Evolutionary conservation across 2,113 vertebrate genomes (phyloP).

Genomic region (Candoia aspera): DNA sequence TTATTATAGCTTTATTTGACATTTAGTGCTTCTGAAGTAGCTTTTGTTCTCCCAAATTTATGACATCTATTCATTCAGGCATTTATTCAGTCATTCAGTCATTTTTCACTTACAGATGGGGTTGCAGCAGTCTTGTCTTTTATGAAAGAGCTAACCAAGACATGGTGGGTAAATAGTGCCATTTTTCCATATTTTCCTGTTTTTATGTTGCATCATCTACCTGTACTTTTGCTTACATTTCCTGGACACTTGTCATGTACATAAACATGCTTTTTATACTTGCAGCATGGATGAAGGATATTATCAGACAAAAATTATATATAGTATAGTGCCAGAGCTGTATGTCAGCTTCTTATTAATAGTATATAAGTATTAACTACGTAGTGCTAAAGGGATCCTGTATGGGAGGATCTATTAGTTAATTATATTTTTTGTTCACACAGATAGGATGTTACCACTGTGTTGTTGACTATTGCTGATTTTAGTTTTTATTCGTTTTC

Average conservation of each 20-base stretch:
- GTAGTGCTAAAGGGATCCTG: not conserved
- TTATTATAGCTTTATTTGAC: not conserved
- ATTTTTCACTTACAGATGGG: not conserved
- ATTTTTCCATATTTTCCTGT: not conserved
- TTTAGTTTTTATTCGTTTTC: not conserved
- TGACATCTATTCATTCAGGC: not conserved
- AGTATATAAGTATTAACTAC: not conserved
- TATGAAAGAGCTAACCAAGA: not conserved
- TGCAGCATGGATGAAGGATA: not conserved
- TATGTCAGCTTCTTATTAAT: not conserved
- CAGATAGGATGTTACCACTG: not conserved
- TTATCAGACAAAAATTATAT: not conserved
- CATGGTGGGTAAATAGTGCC: not conserved
- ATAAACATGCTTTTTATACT: not conserved
- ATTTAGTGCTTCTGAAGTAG: not conserved
- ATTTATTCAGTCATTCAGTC: too few relatives aligned
- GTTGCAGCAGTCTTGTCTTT: not conserved
- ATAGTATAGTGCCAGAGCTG: not conserved
- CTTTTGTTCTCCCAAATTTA: not conserved
- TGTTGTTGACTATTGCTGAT: not conserved
- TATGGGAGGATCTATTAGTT: not conserved
- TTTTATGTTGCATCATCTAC: not conserved
- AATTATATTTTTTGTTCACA: not conserved
- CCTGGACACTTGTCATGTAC: not conserved
- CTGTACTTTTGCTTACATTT: not conserved